Conservation (phyloP, 2,113 vertebrate species). For the Sardina pilchardus region DNA sequence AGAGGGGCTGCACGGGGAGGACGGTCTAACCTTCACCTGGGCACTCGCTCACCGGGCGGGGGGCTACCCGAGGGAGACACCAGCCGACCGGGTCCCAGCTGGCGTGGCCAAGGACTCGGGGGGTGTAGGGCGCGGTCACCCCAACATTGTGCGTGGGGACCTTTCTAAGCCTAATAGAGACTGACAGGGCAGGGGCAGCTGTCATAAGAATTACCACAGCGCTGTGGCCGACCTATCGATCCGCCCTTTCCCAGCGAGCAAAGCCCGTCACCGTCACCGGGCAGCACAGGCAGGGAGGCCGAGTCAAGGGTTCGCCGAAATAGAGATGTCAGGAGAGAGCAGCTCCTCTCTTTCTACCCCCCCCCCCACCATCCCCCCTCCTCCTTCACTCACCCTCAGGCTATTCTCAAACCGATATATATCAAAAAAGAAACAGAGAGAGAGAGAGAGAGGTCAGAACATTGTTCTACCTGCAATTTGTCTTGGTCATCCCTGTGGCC, state of each 20-base stretch:
- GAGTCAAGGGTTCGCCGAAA: background rate
- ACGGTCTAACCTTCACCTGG: background rate
- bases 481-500: background rate
- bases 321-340: constrained; percentile 1
- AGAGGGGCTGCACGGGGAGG: background rate
- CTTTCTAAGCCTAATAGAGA: background rate
- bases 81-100: background rate
- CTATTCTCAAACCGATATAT: background rate
- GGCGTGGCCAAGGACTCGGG: background rate
- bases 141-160: background rate
- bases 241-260: background rate
- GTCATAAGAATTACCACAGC: constrained; percentile 12
- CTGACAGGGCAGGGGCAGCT: background rate
- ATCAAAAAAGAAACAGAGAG: background rate
- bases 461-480: constrained; percentile 12
- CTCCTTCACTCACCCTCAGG: background rate
- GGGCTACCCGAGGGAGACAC: background rate
- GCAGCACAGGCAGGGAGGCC: background rate
- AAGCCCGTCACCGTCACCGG: background rate
- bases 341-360: background rate
- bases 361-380: background rate
- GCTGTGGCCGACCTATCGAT: background rate
- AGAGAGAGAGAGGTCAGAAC: background rate
- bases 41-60: background rate
- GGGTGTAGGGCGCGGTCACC: background rate